phyloP scores from a whole-genome alignment of 2,888 invertebrate genomes.

The Hypercompe scribonia region DNA sequence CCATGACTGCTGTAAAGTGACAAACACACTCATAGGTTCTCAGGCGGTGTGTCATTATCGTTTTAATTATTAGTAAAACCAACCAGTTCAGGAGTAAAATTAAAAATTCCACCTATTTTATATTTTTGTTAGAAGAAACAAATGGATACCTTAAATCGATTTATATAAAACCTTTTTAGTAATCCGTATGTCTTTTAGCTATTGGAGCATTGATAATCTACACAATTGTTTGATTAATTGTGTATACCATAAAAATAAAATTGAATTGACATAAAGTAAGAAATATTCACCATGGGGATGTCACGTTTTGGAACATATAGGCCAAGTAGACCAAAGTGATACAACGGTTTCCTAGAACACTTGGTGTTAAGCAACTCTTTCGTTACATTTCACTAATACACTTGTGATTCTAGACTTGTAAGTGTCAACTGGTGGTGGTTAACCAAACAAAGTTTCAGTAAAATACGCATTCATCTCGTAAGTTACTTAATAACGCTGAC shows the following conservation, averaged over 20 bases:
- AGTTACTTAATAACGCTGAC: too few species aligned
- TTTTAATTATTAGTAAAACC: conserved; percentile 23
- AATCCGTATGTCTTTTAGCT: background rate
- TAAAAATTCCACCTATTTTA: background rate
- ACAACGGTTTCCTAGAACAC: too few species aligned
- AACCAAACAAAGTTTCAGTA: too few species aligned
- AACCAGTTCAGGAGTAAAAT: background rate
- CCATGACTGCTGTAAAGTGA: conserved; percentile 8
- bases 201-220: background rate
- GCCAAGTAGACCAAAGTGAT: too few species aligned
- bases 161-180: background rate
- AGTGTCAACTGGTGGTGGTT: too few species aligned
- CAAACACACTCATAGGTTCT: conserved; percentile 29
- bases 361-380: too few species aligned
- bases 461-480: too few species aligned
- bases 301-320: background rate
- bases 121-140: background rate
- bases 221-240: background rate
- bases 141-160: background rate
- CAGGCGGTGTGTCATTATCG: conserved; percentile 28
- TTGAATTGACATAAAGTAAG: background rate
- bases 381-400: too few species aligned
- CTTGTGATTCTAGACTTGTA: too few species aligned
- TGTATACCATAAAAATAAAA: background rate
- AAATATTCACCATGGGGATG: background rate